Evolutionary conservation across 1,140 invertebrate species (phyloP), one percentile per base, ranked within the genome.

Genomic region (Holotrichia oblita): DNA sequence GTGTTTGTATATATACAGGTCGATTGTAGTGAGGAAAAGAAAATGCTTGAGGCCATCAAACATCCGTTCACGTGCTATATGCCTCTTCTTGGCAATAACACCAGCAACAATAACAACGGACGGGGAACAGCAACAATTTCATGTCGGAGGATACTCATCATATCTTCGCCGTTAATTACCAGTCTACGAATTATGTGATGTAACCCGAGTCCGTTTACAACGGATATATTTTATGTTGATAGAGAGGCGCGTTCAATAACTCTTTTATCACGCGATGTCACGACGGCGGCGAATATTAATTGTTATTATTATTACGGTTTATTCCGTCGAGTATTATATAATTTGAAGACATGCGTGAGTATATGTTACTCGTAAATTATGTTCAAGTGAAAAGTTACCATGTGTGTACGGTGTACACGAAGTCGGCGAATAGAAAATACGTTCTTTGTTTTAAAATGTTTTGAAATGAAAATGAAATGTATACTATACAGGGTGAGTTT

Each of bases 201-300:
- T 81, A 81, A 81, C 78, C 77, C 76, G 79, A 81, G 55, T 79
- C 81, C 80, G 78, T 75, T 81, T 80, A 80, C 78, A 44, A 22
- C 76, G 72, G 64, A 78, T 73, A 77, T 81, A 80, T 79, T 80
- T 81, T 80, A 81, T 78, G 78, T 81, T 80, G 79, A 81, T 81
- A 73, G 79, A 77, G 59, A 34, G 80, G 78, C 72, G 77, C 78
- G 64, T 55, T 77, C 78, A 80, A 81, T 81, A 81, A 79, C 72
- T 81, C 81, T 81, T 81, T 80, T 79, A 81, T 81, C 81, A 81
- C 81, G 81, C 81, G 81, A 81, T 81, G 79, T 76, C 69, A 44
- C 79, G 40, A 73, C 20, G 61, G 59, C 55, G 40, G 55, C 41
- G 72, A 80, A 73, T 80, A 77, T 80, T 80, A 77, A 77, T 80